Percentiles rank a stretch among this genome's conserved stretches.
phyloP scores from a whole-genome alignment of 1,140 invertebrate species.

The Macrocentrus cingulum region DNA sequence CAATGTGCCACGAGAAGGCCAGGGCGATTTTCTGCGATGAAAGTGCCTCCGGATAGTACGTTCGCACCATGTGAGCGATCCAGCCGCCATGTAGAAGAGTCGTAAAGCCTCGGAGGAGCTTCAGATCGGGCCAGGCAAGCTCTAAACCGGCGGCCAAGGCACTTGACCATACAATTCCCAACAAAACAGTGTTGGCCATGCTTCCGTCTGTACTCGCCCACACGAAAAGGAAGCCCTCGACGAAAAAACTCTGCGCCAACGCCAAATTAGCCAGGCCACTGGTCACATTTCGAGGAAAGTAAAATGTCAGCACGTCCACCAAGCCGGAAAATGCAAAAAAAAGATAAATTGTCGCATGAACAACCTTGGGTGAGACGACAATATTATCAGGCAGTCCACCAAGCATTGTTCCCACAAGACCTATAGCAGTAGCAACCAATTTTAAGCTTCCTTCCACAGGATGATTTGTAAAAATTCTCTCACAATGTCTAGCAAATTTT shows the following conservation, averaged over 20 bases:
- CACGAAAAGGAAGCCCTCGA: conserved; percentile 52
- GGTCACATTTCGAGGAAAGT: conserved; percentile 47
- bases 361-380: conserved; percentile 45
- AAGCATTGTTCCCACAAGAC: conserved; percentile 40
- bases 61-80: conserved; percentile 50
- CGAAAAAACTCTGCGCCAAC: conserved; percentile 50
- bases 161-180: conserved; percentile 46
- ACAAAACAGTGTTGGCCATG: conserved; percentile 40
- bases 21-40: conserved; percentile 42
- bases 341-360: conserved; percentile 53
- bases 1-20: conserved; percentile 51
- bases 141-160: conserved; percentile 43
- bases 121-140: conserved; percentile 48
- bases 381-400: conserved; percentile 36
- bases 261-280: conserved; percentile 47
- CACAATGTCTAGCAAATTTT: conserved; percentile 30
- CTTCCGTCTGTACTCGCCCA: conserved; percentile 35
- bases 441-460: conserved; percentile 46
- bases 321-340: conserved; percentile 57
- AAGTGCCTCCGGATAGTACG: conserved; percentile 31
- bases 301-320: conserved; percentile 52
- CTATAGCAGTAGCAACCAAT: conserved; percentile 43
- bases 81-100: conserved; percentile 53
- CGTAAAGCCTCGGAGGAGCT: conserved; percentile 43
- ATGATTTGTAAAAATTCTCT: conserved; percentile 36